Conservation (phyloP, 2,113 vertebrate genomes). For the Cryptotis parvus region DNA sequence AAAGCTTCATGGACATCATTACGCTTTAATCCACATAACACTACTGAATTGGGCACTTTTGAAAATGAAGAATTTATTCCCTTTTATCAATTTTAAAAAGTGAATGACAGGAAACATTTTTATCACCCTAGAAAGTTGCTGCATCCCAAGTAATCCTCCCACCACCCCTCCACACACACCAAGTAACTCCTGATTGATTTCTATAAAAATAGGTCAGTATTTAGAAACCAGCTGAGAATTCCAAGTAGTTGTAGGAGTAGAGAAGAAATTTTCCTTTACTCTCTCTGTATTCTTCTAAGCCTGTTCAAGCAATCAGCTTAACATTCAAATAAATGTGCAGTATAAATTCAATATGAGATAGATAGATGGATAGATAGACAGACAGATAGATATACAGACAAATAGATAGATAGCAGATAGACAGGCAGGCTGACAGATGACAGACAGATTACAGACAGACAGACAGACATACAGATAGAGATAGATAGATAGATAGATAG, state of each 20-base stretch:
- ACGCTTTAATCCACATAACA: not conserved
- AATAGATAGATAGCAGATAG: no score
- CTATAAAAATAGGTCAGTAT: not conserved
- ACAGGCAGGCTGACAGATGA: no score
- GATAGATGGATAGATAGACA: no score
- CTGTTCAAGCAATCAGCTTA: not conserved
- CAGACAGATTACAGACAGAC: no score
- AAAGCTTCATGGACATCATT: not conserved
- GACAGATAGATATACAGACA: no score
- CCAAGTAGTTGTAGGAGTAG: not conserved
- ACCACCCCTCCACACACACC: no score
- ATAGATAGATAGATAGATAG: no score
- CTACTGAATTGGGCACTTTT: no score
- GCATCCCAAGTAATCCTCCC: not conserved
- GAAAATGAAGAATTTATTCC: no score
- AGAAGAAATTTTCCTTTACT: not conserved
- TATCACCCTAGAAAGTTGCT: not conserved
- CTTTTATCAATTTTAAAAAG: not conserved
- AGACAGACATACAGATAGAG: no score
- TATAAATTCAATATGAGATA: no score
- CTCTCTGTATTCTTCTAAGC: not conserved
- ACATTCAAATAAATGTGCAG: no score
- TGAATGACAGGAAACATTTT: not conserved
- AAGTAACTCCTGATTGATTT: not conserved
- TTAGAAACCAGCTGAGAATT: not conserved